Conservation (phyloP, 2,888 invertebrate genomes). For the Hirtodrosophila histrioides region DNA sequence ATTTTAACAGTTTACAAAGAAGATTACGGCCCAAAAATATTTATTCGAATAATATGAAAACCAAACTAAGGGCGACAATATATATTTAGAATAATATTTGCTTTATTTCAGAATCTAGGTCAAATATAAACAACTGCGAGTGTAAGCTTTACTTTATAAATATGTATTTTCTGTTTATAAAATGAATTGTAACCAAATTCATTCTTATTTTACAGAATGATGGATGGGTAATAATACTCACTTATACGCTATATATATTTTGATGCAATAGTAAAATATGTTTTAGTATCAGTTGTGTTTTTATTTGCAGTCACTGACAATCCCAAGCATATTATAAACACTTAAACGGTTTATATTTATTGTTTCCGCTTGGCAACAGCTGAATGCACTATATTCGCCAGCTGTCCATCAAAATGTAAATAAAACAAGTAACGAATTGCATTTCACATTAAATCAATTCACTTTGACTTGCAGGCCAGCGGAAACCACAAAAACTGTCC, state of each 20-base stretch:
- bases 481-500: constrained; percentile 28
- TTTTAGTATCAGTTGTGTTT: constrained; percentile 8
- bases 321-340: constrained; percentile 32
- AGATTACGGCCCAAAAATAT: background rate
- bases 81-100: background rate
- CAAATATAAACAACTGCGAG: background rate
- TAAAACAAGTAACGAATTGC: constrained; percentile 54
- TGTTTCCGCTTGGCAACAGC: constrained; percentile 33
- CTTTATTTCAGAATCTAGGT: background rate
- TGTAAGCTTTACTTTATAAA: too few species aligned
- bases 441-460: constrained; percentile 65
- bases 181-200: too few species aligned
- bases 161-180: background rate
- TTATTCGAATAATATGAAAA: background rate
- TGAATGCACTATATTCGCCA: constrained; percentile 25
- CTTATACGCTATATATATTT: constrained; percentile 16
- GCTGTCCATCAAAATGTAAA: constrained; percentile 45
- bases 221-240: background rate
- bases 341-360: constrained; percentile 46
- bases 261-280: background rate
- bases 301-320: constrained; percentile 10
- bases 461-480: constrained; percentile 35
- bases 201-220: too few species aligned
- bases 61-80: background rate
- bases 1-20: background rate